Percentiles rank a stretch among this genome's conserved stretches.
phyloP scores from a whole-genome alignment of 2,797 vertebrate genomes.

The Galaxias olidus region DNA sequence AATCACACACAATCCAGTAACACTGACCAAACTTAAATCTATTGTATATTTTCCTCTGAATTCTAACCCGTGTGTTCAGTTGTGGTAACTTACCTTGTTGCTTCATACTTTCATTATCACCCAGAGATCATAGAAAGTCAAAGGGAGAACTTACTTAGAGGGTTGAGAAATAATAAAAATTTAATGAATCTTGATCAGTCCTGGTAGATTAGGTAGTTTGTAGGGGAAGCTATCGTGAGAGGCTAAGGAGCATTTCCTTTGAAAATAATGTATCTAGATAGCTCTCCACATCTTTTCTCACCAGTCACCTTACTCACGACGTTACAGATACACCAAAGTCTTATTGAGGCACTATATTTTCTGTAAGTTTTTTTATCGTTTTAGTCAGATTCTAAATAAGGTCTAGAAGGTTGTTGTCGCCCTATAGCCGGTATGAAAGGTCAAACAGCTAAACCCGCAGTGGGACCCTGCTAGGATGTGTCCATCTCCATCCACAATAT shows the following conservation, averaged over 20 bases:
- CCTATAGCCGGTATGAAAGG: background rate
- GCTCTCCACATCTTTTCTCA: background rate
- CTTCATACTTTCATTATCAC: conserved; percentile 9
- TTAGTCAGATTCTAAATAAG: too few species aligned
- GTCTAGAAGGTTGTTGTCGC: background rate
- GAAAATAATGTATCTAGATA: too few species aligned
- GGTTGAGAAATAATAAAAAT: too few species aligned
- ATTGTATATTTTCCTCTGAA: conserved; percentile 5
- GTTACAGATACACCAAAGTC: too few species aligned
- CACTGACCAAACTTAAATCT: too few species aligned
- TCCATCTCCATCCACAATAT: background rate
- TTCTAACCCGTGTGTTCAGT: background rate
- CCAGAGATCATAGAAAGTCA: conserved; percentile 5
- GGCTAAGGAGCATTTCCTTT: conserved; percentile 30
- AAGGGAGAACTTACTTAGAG: too few species aligned
- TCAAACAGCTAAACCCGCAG: conserved; percentile 2
- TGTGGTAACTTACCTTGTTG: conserved; percentile 3
- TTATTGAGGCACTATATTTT: too few species aligned
- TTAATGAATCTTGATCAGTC: too few species aligned
- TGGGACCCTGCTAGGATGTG: background rate
- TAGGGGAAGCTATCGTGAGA: conserved; percentile 51
- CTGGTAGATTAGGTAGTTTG: conserved; percentile 36
- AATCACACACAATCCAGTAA: background rate
- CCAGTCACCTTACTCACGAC: background rate
- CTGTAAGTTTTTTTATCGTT: too few species aligned